phyloP scores from a whole-genome alignment of 37 sponge, comb jelly and placozoan genomes.

The Chondrosia reniformis region DNA sequence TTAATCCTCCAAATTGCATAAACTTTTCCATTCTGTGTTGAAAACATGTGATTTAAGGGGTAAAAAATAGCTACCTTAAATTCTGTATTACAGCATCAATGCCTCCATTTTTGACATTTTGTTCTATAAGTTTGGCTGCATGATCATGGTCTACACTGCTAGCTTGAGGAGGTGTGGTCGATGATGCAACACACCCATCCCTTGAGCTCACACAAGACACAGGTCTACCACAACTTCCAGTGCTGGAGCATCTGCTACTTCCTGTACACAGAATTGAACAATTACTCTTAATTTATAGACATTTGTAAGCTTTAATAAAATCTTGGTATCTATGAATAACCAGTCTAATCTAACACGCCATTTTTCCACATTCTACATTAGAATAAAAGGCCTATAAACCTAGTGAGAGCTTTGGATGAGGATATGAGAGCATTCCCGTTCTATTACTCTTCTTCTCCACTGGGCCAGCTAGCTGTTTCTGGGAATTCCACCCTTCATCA shows the following conservation, averaged over 20 bases:
- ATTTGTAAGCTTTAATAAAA: not conserved
- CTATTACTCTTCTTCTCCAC: no score
- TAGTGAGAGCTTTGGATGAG: no score
- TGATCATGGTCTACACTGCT: slow-evolving; percentile 19
- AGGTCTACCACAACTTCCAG: slow-evolving; percentile 38
- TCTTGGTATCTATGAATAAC: not conserved
- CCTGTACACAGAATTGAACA: slow-evolving; percentile 1
- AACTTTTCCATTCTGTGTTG: no score
- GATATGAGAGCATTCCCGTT: no score
- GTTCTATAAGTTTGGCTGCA: slow-evolving; percentile 8
- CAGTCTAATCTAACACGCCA: not conserved
- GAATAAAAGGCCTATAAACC: no score
- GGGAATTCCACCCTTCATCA: no score
- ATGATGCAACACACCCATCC: no score
- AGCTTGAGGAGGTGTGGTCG: slow-evolving; percentile 18
- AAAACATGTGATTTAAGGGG: no score
- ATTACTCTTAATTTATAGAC: no score
- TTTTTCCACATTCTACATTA: no score
- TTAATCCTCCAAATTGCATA: no score
- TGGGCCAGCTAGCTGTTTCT: no score
- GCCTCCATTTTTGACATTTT: not conserved
- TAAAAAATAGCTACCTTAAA: slow-evolving; percentile 25
- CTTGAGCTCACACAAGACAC: slow-evolving; percentile 25
- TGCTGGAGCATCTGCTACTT: slow-evolving; percentile 1
- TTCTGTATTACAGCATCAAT: slow-evolving; percentile 36